Evolutionary conservation across 2,797 vertebrate genomes (phyloP).

Genomic region (Anabas testudineus): DNA sequence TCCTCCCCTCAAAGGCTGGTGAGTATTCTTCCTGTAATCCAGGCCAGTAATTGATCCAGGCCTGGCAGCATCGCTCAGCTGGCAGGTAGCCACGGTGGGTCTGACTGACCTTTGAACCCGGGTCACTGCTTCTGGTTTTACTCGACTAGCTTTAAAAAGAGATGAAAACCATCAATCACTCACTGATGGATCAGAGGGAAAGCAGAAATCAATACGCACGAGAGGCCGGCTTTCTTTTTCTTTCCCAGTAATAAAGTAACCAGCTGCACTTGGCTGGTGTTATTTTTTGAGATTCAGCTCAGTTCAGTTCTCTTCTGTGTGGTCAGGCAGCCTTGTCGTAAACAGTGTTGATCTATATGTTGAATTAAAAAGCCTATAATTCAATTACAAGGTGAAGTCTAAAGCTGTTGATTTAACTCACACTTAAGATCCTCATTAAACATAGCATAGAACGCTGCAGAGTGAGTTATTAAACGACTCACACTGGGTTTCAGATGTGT

Average conservation of each 20-base stretch:
- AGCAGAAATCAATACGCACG: slow-evolving; percentile 56
- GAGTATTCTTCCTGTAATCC: slow-evolving; percentile 56
- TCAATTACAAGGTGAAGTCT: not conserved
- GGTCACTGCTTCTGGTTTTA: slow-evolving; percentile 54
- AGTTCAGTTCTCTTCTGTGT: not conserved
- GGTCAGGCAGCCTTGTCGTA: slow-evolving; percentile 6
- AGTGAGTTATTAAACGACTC: slow-evolving; percentile 9
- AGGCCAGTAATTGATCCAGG: slow-evolving; percentile 62
- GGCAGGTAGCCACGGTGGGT: slow-evolving; percentile 39
- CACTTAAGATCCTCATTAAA: not conserved
- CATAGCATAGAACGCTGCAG: not conserved
- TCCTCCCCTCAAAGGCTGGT: slow-evolving; percentile 6
- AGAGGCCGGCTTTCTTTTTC: slow-evolving; percentile 17
- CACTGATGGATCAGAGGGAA: slow-evolving; percentile 40
- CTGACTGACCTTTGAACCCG: slow-evolving; percentile 55
- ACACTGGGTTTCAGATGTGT: not conserved
- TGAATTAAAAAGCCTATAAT: not conserved
- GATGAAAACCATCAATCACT: slow-evolving; percentile 62
- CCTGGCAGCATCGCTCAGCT: slow-evolving; percentile 23
- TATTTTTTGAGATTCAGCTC: slow-evolving; percentile 1
- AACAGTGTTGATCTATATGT: not conserved
- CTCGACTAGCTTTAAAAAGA: slow-evolving; percentile 48
- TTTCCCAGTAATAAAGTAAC: slow-evolving; percentile 21
- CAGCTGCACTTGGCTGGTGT: slow-evolving; percentile 19
- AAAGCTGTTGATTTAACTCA: not conserved